Evolutionary conservation across 2,113 vertebrate genomes (phyloP).

Genomic region (Leptodactylus fuscus): DNA sequence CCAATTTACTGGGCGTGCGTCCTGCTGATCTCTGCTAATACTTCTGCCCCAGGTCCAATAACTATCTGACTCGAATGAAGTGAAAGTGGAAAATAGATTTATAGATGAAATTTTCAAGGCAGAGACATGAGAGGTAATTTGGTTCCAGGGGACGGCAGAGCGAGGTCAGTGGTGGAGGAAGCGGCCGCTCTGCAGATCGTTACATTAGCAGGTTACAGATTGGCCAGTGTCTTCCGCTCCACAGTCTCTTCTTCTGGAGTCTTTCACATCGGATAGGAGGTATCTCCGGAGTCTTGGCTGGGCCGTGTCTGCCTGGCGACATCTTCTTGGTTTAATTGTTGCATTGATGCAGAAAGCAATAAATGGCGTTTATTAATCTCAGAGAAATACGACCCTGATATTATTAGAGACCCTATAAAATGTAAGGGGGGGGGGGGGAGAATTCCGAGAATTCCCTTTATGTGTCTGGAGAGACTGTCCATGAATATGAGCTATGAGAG

Average conservation of each 20-base stretch:
- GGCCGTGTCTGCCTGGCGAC: background rate
- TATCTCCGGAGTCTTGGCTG: too few species aligned
- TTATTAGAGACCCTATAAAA: too few species aligned
- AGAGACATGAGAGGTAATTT: constrained; percentile 63
- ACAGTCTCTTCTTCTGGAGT: background rate
- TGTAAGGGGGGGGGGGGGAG: too few species aligned
- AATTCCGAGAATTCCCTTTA: too few species aligned
- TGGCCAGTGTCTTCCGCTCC: constrained; percentile 1
- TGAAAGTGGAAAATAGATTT: constrained; percentile 62
- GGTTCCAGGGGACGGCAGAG: constrained; percentile 58
- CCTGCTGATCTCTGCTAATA: constrained; percentile 53
- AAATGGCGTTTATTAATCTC: too few species aligned
- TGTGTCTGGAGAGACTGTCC: too few species aligned
- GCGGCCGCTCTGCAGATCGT: constrained; percentile 27
- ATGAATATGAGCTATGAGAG: too few species aligned
- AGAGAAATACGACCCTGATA: too few species aligned
- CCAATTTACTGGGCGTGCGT: constrained; percentile 21
- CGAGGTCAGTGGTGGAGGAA: constrained; percentile 58
- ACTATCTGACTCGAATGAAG: constrained; percentile 50
- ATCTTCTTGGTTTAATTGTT: background rate
- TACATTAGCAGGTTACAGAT: constrained; percentile 47
- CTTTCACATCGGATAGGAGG: too few species aligned
- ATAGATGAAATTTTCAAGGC: constrained; percentile 65
- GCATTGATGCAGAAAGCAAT: too few species aligned
- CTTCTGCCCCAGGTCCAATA: constrained; percentile 54